These are phyloP conservation scores for Rhynchopsitta pachyrhyncha DNA, from an alignment of 2,113 vertebrate species.

Conservation along the genomic window DNA sequence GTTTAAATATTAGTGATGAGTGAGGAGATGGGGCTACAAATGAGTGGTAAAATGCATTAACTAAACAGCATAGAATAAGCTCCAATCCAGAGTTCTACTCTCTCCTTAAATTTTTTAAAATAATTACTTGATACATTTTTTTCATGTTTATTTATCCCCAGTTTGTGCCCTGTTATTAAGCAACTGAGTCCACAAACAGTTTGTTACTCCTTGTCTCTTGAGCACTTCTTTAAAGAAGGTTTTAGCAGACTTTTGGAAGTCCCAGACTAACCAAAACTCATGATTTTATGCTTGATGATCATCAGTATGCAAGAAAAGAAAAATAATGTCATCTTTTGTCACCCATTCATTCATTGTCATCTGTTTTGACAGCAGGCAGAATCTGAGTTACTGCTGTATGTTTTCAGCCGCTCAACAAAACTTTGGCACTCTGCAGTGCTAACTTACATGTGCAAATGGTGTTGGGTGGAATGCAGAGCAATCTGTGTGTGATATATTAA, in stretches of 20 bases:
- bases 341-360: slow-evolving; percentile 1
- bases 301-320: neutral
- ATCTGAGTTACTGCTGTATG: neutral
- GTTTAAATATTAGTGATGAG: neutral
- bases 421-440: neutral
- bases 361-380: slow-evolving; percentile 9
- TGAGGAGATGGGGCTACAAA: neutral
- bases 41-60: neutral
- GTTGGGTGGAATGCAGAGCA: neutral
- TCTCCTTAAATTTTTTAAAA: neutral
- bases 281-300: neutral
- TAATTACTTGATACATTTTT: neutral
- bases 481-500: neutral
- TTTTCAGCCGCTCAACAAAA: slow-evolving; percentile 14
- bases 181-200: fast-evolving
- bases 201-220: neutral
- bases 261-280: neutral
- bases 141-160: neutral
- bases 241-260: neutral
- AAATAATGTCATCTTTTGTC: neutral
- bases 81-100: neutral
- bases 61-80: neutral
- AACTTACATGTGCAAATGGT: neutral
- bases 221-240: neutral
- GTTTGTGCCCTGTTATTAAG: neutral